Evolutionary conservation across 2,888 invertebrate genomes (phyloP).

Genomic region (Dasypogon diadema): DNA sequence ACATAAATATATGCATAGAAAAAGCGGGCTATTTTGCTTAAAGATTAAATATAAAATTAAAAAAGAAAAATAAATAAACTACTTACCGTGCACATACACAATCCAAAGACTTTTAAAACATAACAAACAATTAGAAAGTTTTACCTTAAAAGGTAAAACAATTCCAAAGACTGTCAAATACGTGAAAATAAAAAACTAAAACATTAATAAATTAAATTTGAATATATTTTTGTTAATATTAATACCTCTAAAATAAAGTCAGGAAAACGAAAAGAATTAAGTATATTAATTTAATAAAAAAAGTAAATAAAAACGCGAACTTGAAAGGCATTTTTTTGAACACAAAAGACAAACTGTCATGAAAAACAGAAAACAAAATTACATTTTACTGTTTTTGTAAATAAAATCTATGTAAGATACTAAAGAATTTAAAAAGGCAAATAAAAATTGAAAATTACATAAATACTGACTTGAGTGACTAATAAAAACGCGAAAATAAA

Average conservation of each 20-base stretch:
- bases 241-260: background rate
- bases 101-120: constrained; percentile 25
- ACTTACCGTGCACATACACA: constrained; percentile 37
- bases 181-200: too few species aligned
- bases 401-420: too few species aligned
- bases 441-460: too few species aligned
- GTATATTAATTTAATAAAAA: constrained; percentile 11
- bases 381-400: too few species aligned
- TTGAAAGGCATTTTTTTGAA: constrained; percentile 47
- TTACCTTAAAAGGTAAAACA: background rate
- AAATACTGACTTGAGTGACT: too few species aligned
- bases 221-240: constrained; percentile 21
- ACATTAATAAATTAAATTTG: too few species aligned
- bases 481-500: too few species aligned
- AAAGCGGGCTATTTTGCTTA: constrained; percentile 54
- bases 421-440: too few species aligned
- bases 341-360: background rate
- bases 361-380: too few species aligned
- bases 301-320: constrained; percentile 24
- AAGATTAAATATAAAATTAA: constrained; percentile 13
- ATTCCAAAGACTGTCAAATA: constrained; percentile 34
- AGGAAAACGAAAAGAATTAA: background rate
- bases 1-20: background rate
- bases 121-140: constrained; percentile 4
- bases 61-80: constrained; percentile 5